A percentile compares a stretch with the other conserved stretches of the same genome.
Conservation (phyloP, 2,888 invertebrate species). For the Hirtodrosophila confusa region DNA sequence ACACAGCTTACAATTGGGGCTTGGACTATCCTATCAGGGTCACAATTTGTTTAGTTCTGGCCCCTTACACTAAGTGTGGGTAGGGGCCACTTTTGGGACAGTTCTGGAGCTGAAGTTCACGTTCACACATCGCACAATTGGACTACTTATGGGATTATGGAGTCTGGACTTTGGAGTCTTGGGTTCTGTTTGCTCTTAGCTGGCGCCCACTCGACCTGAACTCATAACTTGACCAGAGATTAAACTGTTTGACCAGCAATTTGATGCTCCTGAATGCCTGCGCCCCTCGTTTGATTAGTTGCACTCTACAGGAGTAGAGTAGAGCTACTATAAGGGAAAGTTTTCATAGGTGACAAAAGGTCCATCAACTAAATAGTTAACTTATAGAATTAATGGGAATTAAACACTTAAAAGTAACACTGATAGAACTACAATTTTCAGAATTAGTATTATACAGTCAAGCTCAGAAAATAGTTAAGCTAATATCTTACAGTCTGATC, state of each 20-base stretch:
- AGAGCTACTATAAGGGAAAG: too few species aligned
- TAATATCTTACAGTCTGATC: too few species aligned
- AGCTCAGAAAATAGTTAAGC: too few species aligned
- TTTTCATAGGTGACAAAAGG: too few species aligned
- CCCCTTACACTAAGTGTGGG: background rate
- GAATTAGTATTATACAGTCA: too few species aligned
- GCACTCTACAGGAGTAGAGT: background rate
- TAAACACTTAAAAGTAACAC: too few species aligned
- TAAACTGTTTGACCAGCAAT: constrained; percentile 60
- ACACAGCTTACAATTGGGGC: constrained; percentile 51
- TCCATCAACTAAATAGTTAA: too few species aligned
- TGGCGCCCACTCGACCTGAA: constrained; percentile 31
- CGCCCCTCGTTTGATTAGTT: constrained; percentile 12
- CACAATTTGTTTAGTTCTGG: constrained; percentile 14
- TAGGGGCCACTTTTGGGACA: constrained; percentile 28
- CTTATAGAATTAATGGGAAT: too few species aligned
- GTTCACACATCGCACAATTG: constrained; percentile 58
- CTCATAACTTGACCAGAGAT: constrained; percentile 59
- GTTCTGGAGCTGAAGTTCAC: constrained; percentile 24
- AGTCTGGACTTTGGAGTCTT: constrained; percentile 26
- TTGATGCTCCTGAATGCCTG: constrained; percentile 32
- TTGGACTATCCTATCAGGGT: constrained; percentile 1
- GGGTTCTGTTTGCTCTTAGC: constrained; percentile 10
- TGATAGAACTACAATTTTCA: too few species aligned
- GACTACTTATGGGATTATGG: constrained; percentile 67